Percentiles rank a stretch among this genome's conserved stretches.
Conservation (phyloP, 2,888 invertebrate species). For the Xestia sexstrigata region DNA sequence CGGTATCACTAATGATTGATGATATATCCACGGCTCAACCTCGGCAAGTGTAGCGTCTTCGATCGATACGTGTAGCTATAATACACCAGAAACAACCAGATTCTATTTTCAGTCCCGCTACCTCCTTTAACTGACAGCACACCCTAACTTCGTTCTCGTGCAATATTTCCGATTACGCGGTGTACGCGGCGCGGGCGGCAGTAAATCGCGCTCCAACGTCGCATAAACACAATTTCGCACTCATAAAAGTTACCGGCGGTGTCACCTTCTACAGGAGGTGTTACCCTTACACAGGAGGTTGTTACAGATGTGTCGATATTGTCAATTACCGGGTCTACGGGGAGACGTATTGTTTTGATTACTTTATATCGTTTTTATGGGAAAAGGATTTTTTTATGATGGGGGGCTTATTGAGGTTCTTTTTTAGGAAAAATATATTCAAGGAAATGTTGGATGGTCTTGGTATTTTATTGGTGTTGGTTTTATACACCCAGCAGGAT, state of each 20-base stretch:
- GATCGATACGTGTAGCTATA: too few species aligned
- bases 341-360: slow-evolving; percentile 53
- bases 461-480: background rate
- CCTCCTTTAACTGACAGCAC: slow-evolving; percentile 52
- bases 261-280: slow-evolving; percentile 69
- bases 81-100: background rate
- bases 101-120: slow-evolving; percentile 31
- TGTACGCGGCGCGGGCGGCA: slow-evolving; percentile 62
- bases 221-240: slow-evolving; percentile 89
- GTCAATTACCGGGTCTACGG: slow-evolving; percentile 71
- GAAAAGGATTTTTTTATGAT: slow-evolving; percentile 52
- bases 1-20: too few species aligned
- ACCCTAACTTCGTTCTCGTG: slow-evolving; percentile 80
- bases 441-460: background rate
- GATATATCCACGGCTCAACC: too few species aligned
- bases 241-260: slow-evolving; percentile 89
- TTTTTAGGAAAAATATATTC: slow-evolving; percentile 10
- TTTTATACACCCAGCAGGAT: too few species aligned
- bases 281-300: slow-evolving; percentile 63
- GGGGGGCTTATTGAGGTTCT: slow-evolving; percentile 1
- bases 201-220: slow-evolving; percentile 84
- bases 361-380: slow-evolving; percentile 62
- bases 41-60: too few species aligned
- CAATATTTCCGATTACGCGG: slow-evolving; percentile 88
- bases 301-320: slow-evolving; percentile 70